Conservation (phyloP, 1,140 invertebrate species). For the Chironomus striatipennis region DNA sequence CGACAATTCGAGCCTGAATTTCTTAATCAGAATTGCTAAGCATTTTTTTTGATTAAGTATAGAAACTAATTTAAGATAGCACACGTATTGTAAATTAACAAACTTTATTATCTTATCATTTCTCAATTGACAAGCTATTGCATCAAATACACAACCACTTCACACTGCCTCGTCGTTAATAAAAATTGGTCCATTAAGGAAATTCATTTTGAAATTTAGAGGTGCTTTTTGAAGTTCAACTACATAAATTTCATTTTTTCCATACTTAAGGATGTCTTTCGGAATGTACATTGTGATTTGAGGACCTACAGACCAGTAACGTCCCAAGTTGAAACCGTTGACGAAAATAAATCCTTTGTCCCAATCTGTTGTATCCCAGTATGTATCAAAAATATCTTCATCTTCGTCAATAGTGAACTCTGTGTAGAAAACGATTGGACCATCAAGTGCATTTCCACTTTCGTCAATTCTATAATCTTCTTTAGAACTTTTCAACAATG, state of each 20-base stretch:
- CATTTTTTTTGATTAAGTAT: too few relatives aligned
- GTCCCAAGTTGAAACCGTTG: conserved; percentile 50
- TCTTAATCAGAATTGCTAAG: too few relatives aligned
- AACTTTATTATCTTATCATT: neutral
- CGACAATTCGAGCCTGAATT: too few relatives aligned
- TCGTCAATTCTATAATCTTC: neutral
- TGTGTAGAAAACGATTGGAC: conserved; percentile 19
- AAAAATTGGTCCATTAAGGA: conserved; percentile 29
- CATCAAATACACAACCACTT: too few relatives aligned
- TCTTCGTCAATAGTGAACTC: neutral
- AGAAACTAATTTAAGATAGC: too few relatives aligned
- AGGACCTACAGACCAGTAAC: conserved; percentile 56
- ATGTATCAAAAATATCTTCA: conserved; percentile 44
- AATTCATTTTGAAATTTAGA: neutral
- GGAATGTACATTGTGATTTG: conserved; percentile 54
- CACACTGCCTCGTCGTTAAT: conserved; percentile 5
- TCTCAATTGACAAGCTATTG: neutral
- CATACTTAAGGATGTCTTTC: conserved; percentile 16
- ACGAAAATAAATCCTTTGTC: conserved; percentile 50
- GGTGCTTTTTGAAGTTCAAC: conserved; percentile 25
- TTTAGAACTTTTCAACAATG: neutral
- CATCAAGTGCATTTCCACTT: neutral
- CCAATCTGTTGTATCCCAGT: conserved; percentile 51
- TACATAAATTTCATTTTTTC: conserved; percentile 24
- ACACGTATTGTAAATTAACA: too few relatives aligned